Conservation (phyloP, 2,797 vertebrate genomes). For the Heliangelus exortis region DNA sequence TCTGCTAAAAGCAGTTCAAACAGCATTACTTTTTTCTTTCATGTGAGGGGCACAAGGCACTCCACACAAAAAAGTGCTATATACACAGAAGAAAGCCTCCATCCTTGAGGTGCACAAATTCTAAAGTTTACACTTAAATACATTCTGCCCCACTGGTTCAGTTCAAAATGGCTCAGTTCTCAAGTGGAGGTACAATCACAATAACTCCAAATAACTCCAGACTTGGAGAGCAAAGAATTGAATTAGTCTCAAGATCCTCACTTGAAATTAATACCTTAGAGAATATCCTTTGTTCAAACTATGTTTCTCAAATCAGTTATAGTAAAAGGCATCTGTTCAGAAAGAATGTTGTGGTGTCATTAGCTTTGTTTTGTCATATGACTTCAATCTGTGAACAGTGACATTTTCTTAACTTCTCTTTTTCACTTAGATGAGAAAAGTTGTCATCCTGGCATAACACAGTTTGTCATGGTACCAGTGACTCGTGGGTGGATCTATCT, state of each 20-base stretch:
- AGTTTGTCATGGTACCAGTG: conserved; percentile 29
- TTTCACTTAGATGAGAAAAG: conserved; percentile 38
- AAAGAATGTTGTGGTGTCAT: conserved; percentile 9
- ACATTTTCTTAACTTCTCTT: conserved; percentile 49
- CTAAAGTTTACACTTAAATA: neutral
- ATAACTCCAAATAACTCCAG: neutral
- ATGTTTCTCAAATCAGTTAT: conserved; percentile 14
- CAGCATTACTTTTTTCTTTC: neutral
- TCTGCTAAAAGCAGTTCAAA: neutral
- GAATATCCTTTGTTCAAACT: neutral
- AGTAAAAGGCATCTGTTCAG: conserved; percentile 37
- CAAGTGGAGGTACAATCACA: neutral
- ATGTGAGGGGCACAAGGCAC: neutral
- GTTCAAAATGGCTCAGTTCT: neutral
- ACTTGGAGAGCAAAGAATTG: neutral
- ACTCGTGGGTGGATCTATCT: neutral
- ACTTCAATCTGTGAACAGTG: conserved; percentile 25
- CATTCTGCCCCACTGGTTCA: neutral
- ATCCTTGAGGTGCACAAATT: neutral
- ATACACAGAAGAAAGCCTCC: neutral
- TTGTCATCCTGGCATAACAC: conserved; percentile 19
- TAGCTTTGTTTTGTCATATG: conserved; percentile 57
- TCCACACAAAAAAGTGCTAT: neutral
- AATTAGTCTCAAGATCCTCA: neutral
- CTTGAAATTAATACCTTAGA: neutral